Evolutionary conservation across 2,888 invertebrate species (phyloP).

Genomic region (Scaptomyza polygonia): DNA sequence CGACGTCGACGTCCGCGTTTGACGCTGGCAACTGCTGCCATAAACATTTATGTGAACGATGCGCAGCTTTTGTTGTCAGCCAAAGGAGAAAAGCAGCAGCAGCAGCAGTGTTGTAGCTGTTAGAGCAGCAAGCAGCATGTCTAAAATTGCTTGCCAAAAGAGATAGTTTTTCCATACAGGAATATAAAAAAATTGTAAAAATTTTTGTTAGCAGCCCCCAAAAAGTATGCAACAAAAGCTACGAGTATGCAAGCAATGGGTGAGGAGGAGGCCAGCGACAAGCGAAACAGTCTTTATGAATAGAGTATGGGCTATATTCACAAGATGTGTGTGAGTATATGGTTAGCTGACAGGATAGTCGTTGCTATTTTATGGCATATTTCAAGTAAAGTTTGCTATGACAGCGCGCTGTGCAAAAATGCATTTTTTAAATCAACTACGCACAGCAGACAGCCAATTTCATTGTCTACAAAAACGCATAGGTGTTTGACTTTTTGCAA

Average conservation of each 20-base stretch:
- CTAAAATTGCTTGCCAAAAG: constrained; percentile 47
- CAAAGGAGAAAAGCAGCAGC: constrained; percentile 2
- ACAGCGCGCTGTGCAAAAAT: constrained; percentile 30
- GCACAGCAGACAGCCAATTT: constrained; percentile 31
- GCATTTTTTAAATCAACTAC: constrained; percentile 39
- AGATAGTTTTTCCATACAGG: not conserved
- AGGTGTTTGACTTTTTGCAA: not conserved
- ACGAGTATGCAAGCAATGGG: constrained; percentile 24
- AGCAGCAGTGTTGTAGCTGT: not conserved
- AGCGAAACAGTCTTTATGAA: constrained; percentile 16
- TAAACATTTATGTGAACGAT: constrained; percentile 68
- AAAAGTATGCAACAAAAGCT: constrained; percentile 50
- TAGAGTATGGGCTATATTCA: not conserved
- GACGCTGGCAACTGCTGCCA: constrained; percentile 50
- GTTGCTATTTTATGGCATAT: constrained; percentile 45
- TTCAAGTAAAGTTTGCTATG: constrained; percentile 52
- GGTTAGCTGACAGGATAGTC: constrained; percentile 41
- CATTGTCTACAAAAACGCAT: constrained; percentile 23
- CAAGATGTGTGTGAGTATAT: constrained; percentile 11
- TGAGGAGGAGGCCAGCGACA: constrained; percentile 16
- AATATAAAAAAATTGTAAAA: constrained; percentile 26
- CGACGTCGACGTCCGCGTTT: constrained; percentile 31
- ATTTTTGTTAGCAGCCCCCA: constrained; percentile 26
- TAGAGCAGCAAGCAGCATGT: constrained; percentile 3
- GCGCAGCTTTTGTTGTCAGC: constrained; percentile 63